A percentile compares a stretch with the other conserved stretches of the same genome.
phyloP scores from a whole-genome alignment of 1,140 invertebrate species.

The Drosophila elegans region DNA sequence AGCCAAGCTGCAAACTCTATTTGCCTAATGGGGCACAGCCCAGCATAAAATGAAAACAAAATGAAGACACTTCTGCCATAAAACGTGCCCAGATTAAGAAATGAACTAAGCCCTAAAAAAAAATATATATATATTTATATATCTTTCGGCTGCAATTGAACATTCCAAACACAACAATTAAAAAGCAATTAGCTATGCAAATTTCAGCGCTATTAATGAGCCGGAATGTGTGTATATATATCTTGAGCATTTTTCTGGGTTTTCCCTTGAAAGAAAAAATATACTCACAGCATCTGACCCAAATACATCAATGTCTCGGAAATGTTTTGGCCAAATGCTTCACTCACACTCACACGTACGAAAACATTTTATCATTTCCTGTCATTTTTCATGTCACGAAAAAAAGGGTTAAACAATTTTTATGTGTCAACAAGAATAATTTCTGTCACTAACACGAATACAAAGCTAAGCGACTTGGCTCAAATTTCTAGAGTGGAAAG shows the following conservation, averaged over 20 bases:
- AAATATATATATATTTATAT: constrained; percentile 7
- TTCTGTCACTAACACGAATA: constrained; percentile 68
- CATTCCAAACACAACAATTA: constrained; percentile 67
- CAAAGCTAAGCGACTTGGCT: constrained; percentile 46
- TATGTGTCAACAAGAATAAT: constrained; percentile 82
- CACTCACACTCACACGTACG: constrained; percentile 7
- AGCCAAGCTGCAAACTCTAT: constrained; percentile 60
- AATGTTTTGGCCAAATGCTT: constrained; percentile 46
- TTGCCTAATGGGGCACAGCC: constrained; percentile 63
- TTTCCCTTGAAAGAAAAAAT: constrained; percentile 2
- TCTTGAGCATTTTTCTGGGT: constrained; percentile 1
- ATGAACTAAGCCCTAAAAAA: constrained; percentile 16
- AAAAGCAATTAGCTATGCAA: constrained; percentile 71
- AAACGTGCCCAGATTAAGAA: constrained; percentile 62
- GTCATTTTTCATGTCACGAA: constrained; percentile 69
- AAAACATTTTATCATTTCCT: constrained; percentile 68
- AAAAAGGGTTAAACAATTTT: constrained; percentile 79
- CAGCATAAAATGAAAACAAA: constrained; percentile 6
- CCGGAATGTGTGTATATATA: constrained; percentile 18
- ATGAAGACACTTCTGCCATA: constrained; percentile 46
- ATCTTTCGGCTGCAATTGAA: constrained; percentile 45
- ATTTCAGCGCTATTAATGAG: constrained; percentile 48
- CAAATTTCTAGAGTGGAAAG: constrained; percentile 52
- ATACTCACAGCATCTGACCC: constrained; percentile 44
- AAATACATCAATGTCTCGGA: constrained; percentile 72